These are phyloP conservation scores for Lepidocyrtinus sp. DNA, from an alignment of 2,888 invertebrate genomes.

Conservation along the genomic window DNA sequence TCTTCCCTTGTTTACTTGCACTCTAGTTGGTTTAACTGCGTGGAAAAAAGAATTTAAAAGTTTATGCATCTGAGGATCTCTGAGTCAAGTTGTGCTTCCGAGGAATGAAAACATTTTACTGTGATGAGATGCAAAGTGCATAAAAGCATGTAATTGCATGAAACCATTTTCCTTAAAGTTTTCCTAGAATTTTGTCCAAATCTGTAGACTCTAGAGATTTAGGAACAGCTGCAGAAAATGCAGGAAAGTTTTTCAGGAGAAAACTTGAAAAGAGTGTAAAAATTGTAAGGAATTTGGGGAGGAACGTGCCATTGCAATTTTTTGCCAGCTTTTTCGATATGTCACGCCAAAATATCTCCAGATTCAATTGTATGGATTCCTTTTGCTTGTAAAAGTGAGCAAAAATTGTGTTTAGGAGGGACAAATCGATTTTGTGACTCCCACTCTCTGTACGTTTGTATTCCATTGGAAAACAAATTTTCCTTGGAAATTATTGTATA, in stretches of 20 bases:
- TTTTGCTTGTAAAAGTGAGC: background rate
- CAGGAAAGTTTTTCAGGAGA: background rate
- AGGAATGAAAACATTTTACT: background rate
- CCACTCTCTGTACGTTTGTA: background rate
- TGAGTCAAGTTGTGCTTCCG: no score
- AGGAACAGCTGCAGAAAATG: background rate
- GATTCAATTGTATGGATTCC: background rate
- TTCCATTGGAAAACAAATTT: no score
- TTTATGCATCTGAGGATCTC: no score
- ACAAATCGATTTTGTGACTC: background rate
- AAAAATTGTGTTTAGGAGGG: background rate
- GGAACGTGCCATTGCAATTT: background rate
- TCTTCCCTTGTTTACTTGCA: conserved; percentile 1
- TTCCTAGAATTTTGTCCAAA: no score
- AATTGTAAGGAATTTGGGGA: background rate
- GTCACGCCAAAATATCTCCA: conserved; percentile 9
- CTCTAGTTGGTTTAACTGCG: background rate
- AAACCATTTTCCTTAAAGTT: background rate
- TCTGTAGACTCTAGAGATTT: background rate
- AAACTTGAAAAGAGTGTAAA: background rate
- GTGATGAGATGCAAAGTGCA: background rate
- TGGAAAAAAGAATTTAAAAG: background rate
- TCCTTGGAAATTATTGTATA: conserved; percentile 1
- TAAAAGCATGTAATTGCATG: conserved; percentile 12
- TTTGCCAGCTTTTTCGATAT: background rate